Percentiles rank a stretch among this genome's conserved stretches.
Conservation (phyloP, 2,113 vertebrate species). For the Progne subis region DNA sequence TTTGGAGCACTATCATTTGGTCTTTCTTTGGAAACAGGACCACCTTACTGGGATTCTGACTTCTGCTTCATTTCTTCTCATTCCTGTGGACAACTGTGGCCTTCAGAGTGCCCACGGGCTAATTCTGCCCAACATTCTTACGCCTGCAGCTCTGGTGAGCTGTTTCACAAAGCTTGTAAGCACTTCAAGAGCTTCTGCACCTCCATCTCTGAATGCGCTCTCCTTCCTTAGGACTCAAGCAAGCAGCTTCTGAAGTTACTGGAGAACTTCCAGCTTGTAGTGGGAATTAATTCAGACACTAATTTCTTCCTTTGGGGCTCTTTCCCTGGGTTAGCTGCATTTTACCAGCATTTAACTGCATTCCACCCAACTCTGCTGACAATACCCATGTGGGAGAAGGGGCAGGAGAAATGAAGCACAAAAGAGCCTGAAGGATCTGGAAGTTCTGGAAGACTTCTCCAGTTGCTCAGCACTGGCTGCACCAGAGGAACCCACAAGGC, state of each 20-base stretch:
- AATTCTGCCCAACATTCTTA: background rate
- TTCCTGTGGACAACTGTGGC: background rate
- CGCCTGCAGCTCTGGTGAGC: background rate
- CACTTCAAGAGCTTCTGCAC: background rate
- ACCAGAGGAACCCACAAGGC: background rate
- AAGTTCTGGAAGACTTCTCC: background rate
- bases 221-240: background rate
- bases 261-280: background rate
- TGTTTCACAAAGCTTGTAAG: background rate
- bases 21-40: background rate
- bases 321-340: background rate
- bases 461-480: background rate
- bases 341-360: background rate
- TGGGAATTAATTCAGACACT: constrained; percentile 7
- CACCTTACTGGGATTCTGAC: background rate
- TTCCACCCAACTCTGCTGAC: background rate
- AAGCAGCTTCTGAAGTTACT: background rate
- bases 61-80: background rate
- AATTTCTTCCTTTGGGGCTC: background rate
- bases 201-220: background rate
- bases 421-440: background rate
- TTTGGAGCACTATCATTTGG: background rate
- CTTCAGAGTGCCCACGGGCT: fast-evolving
- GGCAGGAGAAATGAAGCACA: background rate
- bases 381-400: background rate